phyloP scores from a whole-genome alignment of 2,888 invertebrate species.

The Tortrix viridana region DNA sequence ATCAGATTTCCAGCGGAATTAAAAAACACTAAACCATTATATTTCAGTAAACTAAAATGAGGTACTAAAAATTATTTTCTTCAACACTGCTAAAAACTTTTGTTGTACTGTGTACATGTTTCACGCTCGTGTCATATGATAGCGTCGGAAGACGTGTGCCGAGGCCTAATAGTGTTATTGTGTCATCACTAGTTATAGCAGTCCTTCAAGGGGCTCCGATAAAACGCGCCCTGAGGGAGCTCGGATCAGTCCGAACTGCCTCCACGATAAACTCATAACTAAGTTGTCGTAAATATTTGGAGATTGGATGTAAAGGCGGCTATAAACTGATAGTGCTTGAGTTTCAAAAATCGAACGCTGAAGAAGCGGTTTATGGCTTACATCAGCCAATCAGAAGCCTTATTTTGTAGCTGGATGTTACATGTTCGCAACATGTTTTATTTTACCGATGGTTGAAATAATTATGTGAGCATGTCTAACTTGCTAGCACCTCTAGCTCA shows the following conservation, averaged over 20 bases:
- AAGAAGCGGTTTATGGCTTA: slow-evolving; percentile 9
- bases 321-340: slow-evolving; percentile 41
- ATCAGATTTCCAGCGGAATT: too few relatives aligned
- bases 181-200: slow-evolving; percentile 16
- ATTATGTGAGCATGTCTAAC: too few relatives aligned
- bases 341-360: slow-evolving; percentile 35
- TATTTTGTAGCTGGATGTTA: too few relatives aligned
- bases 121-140: slow-evolving; percentile 3
- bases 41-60: too few relatives aligned
- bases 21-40: too few relatives aligned
- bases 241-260: slow-evolving; percentile 36
- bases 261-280: slow-evolving; percentile 44
- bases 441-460: too few relatives aligned
- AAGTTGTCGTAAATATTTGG: slow-evolving; percentile 49
- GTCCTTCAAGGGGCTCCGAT: slow-evolving; percentile 21
- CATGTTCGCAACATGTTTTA: too few relatives aligned
- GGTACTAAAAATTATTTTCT: too few relatives aligned
- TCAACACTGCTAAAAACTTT: too few relatives aligned
- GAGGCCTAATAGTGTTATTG: slow-evolving; percentile 26
- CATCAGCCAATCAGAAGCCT: neutral
- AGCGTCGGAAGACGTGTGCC: neutral
- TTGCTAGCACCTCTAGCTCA: too few relatives aligned
- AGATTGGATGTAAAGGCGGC: slow-evolving; percentile 47
- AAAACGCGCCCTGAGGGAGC: slow-evolving; percentile 31
- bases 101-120: too few relatives aligned